phyloP scores from a whole-genome alignment of 2,113 vertebrate genomes.

The Phodopus roborovskii region DNA sequence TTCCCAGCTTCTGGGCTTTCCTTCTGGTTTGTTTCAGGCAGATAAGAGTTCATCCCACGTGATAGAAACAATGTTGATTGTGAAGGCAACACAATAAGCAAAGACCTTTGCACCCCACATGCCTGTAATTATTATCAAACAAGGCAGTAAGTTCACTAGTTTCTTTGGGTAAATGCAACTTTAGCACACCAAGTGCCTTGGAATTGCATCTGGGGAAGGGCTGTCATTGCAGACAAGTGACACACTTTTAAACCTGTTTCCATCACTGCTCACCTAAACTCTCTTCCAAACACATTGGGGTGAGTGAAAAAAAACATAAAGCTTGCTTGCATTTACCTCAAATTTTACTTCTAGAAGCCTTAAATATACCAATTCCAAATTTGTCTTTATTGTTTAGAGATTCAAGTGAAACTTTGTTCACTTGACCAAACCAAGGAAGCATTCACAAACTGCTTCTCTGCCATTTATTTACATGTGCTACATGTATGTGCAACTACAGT shows the following conservation, averaged over 20 bases:
- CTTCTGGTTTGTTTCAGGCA: not conserved
- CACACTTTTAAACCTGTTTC: not conserved
- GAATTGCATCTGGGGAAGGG: fast-evolving
- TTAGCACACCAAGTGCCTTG: not conserved
- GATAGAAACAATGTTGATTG: not conserved
- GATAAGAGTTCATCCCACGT: not conserved
- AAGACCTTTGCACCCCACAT: fast-evolving
- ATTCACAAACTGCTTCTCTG: not conserved
- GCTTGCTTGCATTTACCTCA: not conserved
- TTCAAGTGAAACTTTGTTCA: not conserved
- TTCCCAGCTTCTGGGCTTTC: not conserved
- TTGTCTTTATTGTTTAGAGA: not conserved
- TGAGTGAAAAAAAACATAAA: not conserved
- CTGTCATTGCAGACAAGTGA: not conserved
- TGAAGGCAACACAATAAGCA: not conserved
- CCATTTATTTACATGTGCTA: not conserved
- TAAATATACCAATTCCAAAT: not conserved
- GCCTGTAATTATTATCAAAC: not conserved
- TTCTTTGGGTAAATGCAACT: not conserved
- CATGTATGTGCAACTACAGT: too few species aligned
- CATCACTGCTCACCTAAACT: not conserved
- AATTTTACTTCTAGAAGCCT: not conserved
- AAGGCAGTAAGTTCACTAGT: not conserved
- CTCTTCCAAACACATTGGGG: not conserved
- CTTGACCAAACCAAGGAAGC: not conserved